These are phyloP conservation scores for Clarias pachynema DNA, from an alignment of 2,797 vertebrate species.

Conservation along the genomic window DNA sequence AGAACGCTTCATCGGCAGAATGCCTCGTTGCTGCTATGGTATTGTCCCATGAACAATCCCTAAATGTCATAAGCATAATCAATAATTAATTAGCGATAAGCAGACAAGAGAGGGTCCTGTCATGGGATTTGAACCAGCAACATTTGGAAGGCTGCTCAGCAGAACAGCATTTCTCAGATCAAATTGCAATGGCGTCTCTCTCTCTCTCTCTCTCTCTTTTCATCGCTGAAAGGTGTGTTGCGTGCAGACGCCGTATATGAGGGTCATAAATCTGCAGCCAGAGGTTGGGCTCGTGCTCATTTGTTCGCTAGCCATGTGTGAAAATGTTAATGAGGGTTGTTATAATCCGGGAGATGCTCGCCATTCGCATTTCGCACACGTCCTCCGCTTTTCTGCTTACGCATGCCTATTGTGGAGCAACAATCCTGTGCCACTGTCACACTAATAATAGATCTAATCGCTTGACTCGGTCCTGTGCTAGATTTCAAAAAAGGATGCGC, in stretches of 20 bases:
- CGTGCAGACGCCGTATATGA: constrained; percentile 21
- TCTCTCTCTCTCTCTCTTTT: not conserved
- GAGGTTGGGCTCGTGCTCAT: constrained; percentile 75
- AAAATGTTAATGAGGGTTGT: constrained; percentile 85
- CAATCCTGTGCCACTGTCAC: constrained; percentile 63
- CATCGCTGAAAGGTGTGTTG: constrained; percentile 15
- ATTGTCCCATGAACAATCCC: constrained; percentile 32
- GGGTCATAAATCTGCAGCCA: constrained; percentile 66
- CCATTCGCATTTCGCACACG: constrained; percentile 75
- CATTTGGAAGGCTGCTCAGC: constrained; percentile 13
- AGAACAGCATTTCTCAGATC: constrained; percentile 1
- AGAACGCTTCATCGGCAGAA: constrained; percentile 25
- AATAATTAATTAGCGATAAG: constrained; percentile 43
- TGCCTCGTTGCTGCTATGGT: not conserved
- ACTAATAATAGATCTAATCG: constrained; percentile 70
- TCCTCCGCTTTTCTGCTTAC: constrained; percentile 67
- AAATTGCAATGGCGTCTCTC: not conserved
- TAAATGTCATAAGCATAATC: constrained; percentile 37
- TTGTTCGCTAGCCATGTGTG: constrained; percentile 80
- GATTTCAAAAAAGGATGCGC: constrained; percentile 33
- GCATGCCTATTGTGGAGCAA: constrained; percentile 62
- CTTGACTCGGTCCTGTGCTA: constrained; percentile 47
- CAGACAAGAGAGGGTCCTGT: constrained; percentile 34
- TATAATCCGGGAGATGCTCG: constrained; percentile 70
- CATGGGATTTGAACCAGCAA: constrained; percentile 39